A percentile compares a stretch with the other conserved stretches of the same genome.
Evolutionary conservation across 2,797 vertebrate genomes (phyloP).

Genomic region (Danionella dracula): DNA sequence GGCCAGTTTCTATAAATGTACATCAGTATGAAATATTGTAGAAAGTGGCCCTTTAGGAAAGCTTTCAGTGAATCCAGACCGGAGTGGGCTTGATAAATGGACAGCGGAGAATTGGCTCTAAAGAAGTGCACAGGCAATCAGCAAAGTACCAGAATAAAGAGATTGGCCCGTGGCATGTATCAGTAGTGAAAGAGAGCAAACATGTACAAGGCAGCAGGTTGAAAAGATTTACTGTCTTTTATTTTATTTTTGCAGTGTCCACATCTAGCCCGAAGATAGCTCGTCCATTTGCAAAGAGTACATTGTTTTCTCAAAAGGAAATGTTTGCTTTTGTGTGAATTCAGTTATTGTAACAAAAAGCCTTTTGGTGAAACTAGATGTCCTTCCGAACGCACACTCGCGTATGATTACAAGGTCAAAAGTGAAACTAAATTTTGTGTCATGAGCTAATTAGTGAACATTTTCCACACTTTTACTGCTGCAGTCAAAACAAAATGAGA

Average conservation of each 20-base stretch:
- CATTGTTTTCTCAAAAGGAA: not conserved
- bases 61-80: not conserved
- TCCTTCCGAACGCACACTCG: not conserved
- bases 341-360: not conserved
- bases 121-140: conserved; percentile 40
- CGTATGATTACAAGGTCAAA: not conserved
- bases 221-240: conserved; percentile 21
- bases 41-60: conserved; percentile 1
- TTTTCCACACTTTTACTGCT: not conserved
- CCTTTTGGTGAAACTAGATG: not conserved
- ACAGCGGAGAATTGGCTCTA: conserved; percentile 28
- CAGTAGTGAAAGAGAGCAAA: conserved; percentile 18
- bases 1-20: not conserved
- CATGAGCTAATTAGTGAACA: not conserved
- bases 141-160: conserved; percentile 46
- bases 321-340: not conserved
- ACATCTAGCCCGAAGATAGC: not conserved
- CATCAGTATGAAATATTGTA: not conserved
- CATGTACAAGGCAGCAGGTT: conserved; percentile 9
- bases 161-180: conserved; percentile 33
- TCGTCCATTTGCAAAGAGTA: conserved; percentile 7
- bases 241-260: not conserved
- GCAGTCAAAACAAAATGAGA: not conserved
- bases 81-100: conserved; percentile 29
- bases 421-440: not conserved